Evolutionary conservation across 2,113 vertebrate genomes (phyloP).

Genomic region (Lonchura striata): DNA sequence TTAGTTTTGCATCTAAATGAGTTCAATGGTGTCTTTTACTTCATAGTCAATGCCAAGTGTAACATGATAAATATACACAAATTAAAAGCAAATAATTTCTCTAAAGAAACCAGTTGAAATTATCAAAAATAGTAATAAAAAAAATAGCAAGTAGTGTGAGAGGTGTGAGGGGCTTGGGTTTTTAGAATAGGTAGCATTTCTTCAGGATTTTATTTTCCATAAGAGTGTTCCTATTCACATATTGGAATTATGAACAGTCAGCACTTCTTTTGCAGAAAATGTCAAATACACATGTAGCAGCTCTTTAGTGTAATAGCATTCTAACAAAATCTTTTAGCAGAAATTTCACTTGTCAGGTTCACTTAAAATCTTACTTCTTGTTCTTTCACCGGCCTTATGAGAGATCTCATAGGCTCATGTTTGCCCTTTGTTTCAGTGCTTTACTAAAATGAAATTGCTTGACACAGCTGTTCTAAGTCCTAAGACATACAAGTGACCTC

Average conservation of each 20-base stretch:
- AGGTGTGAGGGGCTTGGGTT: neutral
- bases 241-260: neutral
- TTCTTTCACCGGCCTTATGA: neutral
- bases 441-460: neutral
- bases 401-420: neutral
- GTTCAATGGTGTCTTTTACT: neutral
- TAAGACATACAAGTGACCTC: neutral
- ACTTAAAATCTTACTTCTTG: neutral
- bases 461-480: neutral
- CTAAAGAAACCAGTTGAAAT: neutral
- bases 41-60: neutral
- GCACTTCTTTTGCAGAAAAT: neutral
- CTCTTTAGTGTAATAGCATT: neutral
- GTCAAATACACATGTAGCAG: neutral
- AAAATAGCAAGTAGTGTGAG: neutral
- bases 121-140: neutral
- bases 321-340: neutral
- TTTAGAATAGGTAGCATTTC: neutral
- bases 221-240: neutral
- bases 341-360: neutral
- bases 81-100: neutral
- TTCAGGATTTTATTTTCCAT: neutral
- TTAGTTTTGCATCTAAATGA: neutral
- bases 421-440: neutral
- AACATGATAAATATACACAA: neutral